Evolutionary conservation across 2,113 vertebrate species (phyloP).

Genomic region (Colossoma macropomum): DNA sequence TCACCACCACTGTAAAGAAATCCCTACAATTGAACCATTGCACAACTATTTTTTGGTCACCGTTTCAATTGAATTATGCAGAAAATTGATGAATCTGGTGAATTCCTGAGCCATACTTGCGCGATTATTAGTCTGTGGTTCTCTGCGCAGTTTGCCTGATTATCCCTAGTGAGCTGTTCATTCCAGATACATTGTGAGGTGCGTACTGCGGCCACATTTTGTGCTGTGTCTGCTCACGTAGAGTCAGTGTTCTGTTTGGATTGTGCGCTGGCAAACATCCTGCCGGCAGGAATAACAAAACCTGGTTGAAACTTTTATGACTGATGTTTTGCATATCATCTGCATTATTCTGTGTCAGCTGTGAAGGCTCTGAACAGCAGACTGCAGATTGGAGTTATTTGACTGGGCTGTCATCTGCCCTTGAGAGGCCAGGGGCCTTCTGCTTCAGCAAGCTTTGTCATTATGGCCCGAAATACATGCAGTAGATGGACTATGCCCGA

Average conservation of each 20-base stretch:
- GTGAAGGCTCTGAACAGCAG: not conserved
- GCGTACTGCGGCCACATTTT: not conserved
- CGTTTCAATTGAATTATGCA: no score
- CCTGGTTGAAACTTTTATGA: not conserved
- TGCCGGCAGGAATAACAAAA: not conserved
- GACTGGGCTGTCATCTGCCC: conserved; percentile 18
- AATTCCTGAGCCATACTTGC: no score
- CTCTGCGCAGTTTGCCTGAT: no score
- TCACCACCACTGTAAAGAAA: no score
- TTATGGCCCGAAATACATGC: conserved; percentile 44
- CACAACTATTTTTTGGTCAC: no score
- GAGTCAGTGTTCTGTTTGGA: not conserved
- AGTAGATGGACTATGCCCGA: conserved; percentile 42
- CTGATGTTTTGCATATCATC: not conserved
- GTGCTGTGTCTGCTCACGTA: not conserved
- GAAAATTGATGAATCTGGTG: no score
- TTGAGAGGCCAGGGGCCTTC: conserved; percentile 46
- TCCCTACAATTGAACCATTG: no score
- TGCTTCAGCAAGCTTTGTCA: conserved; percentile 46
- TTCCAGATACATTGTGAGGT: not conserved
- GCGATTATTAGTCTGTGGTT: no score
- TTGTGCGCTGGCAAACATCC: not conserved
- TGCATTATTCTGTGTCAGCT: not conserved
- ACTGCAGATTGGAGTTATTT: conserved; percentile 9
- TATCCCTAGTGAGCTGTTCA: no score